Percentiles rank a stretch among this genome's conserved stretches.
Conservation (phyloP, 2,888 invertebrate species). For the Pseudococcus jackbeardsleyi region DNA sequence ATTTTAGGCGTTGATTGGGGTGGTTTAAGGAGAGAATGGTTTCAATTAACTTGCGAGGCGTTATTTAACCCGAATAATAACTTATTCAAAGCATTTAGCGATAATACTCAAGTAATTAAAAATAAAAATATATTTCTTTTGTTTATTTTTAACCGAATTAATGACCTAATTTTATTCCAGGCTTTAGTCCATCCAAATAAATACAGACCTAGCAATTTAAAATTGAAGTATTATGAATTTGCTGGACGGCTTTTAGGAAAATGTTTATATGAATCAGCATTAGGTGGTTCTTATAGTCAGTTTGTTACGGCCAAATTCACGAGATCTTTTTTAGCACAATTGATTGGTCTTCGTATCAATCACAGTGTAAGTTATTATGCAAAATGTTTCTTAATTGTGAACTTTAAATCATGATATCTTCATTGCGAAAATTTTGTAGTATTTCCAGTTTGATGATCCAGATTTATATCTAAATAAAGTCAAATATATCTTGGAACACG, state of each 20-base stretch:
- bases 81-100: slow-evolving; percentile 88
- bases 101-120: slow-evolving; percentile 71
- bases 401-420: not conserved
- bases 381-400: not conserved
- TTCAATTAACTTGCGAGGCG: slow-evolving; percentile 88
- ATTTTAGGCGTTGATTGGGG: slow-evolving; percentile 90
- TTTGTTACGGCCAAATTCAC: slow-evolving; percentile 91
- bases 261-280: slow-evolving; percentile 92
- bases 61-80: slow-evolving; percentile 88
- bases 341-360: slow-evolving; percentile 92
- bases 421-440: slow-evolving; percentile 72
- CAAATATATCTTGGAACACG: slow-evolving; percentile 91
- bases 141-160: not conserved
- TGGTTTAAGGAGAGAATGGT: slow-evolving; percentile 94
- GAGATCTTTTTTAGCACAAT: slow-evolving; percentile 92
- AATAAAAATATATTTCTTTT: not conserved
- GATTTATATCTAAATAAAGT: slow-evolving; percentile 94
- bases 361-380: slow-evolving; percentile 79
- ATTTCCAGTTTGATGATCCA: slow-evolving; percentile 96
- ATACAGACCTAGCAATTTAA: slow-evolving; percentile 81
- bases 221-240: slow-evolving; percentile 91
- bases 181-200: slow-evolving; percentile 90
- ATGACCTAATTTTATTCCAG: slow-evolving; percentile 66
- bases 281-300: slow-evolving; percentile 87
- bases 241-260: slow-evolving; percentile 95